Base-by-base conservation (phyloP, 2,888 invertebrate genomes). In the Atrina japonica region DNA sequence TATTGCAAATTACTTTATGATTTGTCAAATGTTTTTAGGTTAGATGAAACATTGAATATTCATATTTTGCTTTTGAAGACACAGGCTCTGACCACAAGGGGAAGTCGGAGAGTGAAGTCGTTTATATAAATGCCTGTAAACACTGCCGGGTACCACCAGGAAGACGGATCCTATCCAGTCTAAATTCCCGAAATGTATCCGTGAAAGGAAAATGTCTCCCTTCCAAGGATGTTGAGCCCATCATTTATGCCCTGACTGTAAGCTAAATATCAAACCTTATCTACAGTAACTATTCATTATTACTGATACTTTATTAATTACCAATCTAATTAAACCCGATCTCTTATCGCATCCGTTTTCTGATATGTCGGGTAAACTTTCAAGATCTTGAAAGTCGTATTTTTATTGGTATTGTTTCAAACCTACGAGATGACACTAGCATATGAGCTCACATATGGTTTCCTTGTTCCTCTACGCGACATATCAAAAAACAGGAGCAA, bases 241-340 rank as follows among this genome's bases (percentile, higher is more conserved):
- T 82, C 14, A 69, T 77, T 3, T 75, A 68, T 45, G 80, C 78
- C 25, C 68, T 82, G 7, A 75, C 80, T 58, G 82, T 81, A 73
- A 64, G 58, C 49, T 29, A 11, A 23, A 9, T 50, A 9, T 50
- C n/a, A 9, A 14, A 50, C 23, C 18, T 18, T 50, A 50, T 50
- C 9, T 18, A 16, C n/a, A 16, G 14, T 14, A 14, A 9, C 50
- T 18, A 16, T 16, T 50, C 50, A 14, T 18, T 9, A 9, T 7
- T 16, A 50, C 9, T 50, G n/a, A n/a, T n/a, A n/a, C n/a, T n/a
- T n/a, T n/a, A n/a, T n/a, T n/a, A n/a, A n/a, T n/a, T n/a, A 18
- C 50, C 18, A 50, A 16, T 18, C 50, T 18, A 9, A 9, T 50
- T 50, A n/a, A n/a, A n/a, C n/a, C n/a, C n/a, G n/a, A n/a, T n/a